phyloP scores from a whole-genome alignment of 1,140 invertebrate species.

The Danaus melanippus region DNA sequence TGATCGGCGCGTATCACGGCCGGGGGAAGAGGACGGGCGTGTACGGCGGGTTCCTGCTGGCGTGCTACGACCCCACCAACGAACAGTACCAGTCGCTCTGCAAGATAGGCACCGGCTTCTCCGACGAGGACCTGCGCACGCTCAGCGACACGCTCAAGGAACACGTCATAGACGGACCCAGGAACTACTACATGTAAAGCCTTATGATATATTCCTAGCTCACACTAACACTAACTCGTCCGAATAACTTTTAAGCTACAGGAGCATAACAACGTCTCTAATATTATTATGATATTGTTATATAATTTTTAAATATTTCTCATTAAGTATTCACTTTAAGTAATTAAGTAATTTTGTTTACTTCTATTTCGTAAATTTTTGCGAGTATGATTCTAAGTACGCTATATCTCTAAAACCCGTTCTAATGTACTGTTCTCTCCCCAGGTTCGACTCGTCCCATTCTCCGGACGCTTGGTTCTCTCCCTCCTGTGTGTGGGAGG shows the following conservation, averaged over 20 bases:
- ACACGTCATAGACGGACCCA: slow-evolving; percentile 80
- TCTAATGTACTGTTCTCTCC: neutral
- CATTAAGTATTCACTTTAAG: too few relatives aligned
- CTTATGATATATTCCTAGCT: too few relatives aligned
- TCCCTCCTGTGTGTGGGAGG: slow-evolving; percentile 95
- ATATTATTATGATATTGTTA: too few relatives aligned
- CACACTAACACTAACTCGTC: too few relatives aligned
- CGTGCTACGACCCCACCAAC: slow-evolving; percentile 94
- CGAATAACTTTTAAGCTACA: too few relatives aligned
- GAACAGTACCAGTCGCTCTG: slow-evolving; percentile 91
- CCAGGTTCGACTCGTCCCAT: slow-evolving; percentile 79
- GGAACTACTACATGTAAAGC: slow-evolving; percentile 83
- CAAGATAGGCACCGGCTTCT: slow-evolving; percentile 98
- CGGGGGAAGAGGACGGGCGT: slow-evolving; percentile 94
- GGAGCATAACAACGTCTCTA: too few relatives aligned
- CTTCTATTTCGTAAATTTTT: too few relatives aligned
- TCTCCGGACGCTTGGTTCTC: slow-evolving; percentile 98
- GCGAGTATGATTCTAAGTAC: too few relatives aligned
- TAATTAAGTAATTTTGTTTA: too few relatives aligned
- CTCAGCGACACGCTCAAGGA: slow-evolving; percentile 86
- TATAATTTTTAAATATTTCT: too few relatives aligned
- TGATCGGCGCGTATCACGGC: slow-evolving; percentile 95
- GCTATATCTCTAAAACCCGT: too few relatives aligned
- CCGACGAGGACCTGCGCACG: slow-evolving; percentile 88
- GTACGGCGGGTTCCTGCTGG: slow-evolving; percentile 97